Percentiles rank a stretch among this genome's conserved stretches.
phyloP scores from a whole-genome alignment of 1,140 invertebrate species.

The Rhopalosiphum padi region DNA sequence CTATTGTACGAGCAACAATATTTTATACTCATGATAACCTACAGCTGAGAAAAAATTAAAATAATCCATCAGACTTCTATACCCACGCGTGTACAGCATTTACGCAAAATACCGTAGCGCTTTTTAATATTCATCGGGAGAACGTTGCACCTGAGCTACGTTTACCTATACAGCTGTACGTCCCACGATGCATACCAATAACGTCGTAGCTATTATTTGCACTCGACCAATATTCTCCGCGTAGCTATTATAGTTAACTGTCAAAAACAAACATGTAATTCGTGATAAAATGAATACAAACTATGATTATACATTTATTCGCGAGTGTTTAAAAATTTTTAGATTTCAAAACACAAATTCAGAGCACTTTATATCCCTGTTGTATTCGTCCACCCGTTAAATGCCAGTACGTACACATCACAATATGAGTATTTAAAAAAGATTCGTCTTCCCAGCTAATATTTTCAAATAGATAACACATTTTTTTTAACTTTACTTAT shows the following conservation, averaged over 20 bases:
- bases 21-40: neutral
- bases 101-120: neutral
- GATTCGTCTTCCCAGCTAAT: too few relatives aligned
- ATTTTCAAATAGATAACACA: too few relatives aligned
- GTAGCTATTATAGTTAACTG: neutral
- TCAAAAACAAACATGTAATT: neutral
- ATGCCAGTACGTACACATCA: too few relatives aligned
- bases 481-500: too few relatives aligned
- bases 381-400: too few relatives aligned
- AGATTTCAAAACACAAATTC: too few relatives aligned
- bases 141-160: neutral
- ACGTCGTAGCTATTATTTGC: neutral
- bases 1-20: neutral
- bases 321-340: too few relatives aligned
- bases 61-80: neutral
- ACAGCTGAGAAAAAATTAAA: neutral
- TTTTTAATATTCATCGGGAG: neutral
- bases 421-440: too few relatives aligned
- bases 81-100: neutral
- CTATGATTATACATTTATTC: too few relatives aligned
- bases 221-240: neutral
- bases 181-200: neutral
- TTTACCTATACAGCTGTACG: neutral
- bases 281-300: too few relatives aligned
- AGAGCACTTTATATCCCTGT: too few relatives aligned